phyloP scores from a whole-genome alignment of 1,140 invertebrate species.

The Hermetia illucens region DNA sequence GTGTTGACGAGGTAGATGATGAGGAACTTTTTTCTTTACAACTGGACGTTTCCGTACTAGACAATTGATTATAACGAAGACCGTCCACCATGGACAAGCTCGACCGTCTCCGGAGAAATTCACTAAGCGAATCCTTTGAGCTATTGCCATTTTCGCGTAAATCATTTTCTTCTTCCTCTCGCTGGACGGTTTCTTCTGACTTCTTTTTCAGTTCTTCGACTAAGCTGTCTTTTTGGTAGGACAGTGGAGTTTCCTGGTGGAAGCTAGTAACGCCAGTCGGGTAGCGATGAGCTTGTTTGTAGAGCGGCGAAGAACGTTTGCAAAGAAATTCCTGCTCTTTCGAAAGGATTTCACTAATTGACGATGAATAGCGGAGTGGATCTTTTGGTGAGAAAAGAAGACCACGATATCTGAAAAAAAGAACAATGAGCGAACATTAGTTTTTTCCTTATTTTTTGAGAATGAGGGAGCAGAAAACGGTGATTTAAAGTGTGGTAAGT shows the following conservation, averaged over 20 bases:
- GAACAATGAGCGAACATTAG: too few relatives aligned
- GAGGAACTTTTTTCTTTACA: constrained; percentile 31
- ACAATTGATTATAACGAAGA: constrained; percentile 12
- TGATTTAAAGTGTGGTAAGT: too few relatives aligned
- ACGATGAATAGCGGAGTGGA: constrained; percentile 23
- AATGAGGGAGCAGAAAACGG: too few relatives aligned
- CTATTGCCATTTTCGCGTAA: neutral
- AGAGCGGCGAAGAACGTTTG: constrained; percentile 7
- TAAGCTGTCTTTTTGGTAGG: constrained; percentile 19
- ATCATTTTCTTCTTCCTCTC: constrained; percentile 5
- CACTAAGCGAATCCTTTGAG: constrained; percentile 2
- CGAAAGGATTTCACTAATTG: constrained; percentile 21
- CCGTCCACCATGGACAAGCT: constrained; percentile 3
- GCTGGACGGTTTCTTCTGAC: constrained; percentile 11
- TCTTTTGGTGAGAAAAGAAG: constrained; percentile 24
- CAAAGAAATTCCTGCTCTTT: constrained; percentile 11
- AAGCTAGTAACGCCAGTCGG: constrained; percentile 6
- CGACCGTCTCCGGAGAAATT: constrained; percentile 14
- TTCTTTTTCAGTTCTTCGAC: constrained; percentile 7
- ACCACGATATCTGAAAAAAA: constrained; percentile 16
- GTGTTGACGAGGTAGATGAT: constrained; percentile 28
- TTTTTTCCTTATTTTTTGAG: too few relatives aligned
- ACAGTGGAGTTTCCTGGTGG: constrained; percentile 14
- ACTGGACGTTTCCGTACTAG: constrained; percentile 17
- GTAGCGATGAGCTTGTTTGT: constrained; percentile 16